A percentile compares a stretch with the other conserved stretches of the same genome.
Conservation (phyloP, 2,797 vertebrate species). For the Ctenopoma multispine region DNA sequence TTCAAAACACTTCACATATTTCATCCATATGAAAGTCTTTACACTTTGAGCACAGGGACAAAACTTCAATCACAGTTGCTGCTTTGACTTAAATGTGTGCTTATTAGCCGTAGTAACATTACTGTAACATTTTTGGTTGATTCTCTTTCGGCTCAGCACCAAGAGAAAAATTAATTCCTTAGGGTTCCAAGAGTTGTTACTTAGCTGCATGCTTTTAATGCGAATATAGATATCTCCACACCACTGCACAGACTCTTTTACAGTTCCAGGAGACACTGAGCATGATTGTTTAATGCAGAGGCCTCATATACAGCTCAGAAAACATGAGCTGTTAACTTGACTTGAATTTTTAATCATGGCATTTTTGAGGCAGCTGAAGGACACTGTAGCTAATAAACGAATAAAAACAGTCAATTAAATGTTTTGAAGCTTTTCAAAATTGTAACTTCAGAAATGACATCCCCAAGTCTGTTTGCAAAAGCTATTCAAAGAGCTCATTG, state of each 20-base stretch:
- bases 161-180: slow-evolving; percentile 22
- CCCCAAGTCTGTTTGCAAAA: neutral
- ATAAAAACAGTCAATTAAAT: slow-evolving; percentile 35
- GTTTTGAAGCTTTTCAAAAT: slow-evolving; percentile 35
- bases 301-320: slow-evolving; percentile 4
- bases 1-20: slow-evolving; percentile 18
- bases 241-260: slow-evolving; percentile 11
- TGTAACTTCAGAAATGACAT: slow-evolving; percentile 6
- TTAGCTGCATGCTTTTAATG: slow-evolving; percentile 48
- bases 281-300: slow-evolving; percentile 18
- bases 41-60: slow-evolving; percentile 42
- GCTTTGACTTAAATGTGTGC: slow-evolving; percentile 43
- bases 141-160: slow-evolving; percentile 30
- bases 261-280: neutral
- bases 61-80: slow-evolving; percentile 37
- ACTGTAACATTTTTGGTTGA: slow-evolving; percentile 31
- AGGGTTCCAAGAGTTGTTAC: slow-evolving; percentile 36
- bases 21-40: slow-evolving; percentile 33
- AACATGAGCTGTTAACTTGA: slow-evolving; percentile 23
- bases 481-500: slow-evolving; percentile 7
- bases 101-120: slow-evolving; percentile 40
- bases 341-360: slow-evolving; percentile 22
- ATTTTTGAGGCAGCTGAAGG: slow-evolving; percentile 38
- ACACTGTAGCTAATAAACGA: slow-evolving; percentile 32
- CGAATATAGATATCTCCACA: slow-evolving; percentile 36